Percentiles rank a stretch among this genome's conserved stretches.
Evolutionary conservation across 1,140 invertebrate species (phyloP).

Genomic region (Drosophila nebulosa): DNA sequence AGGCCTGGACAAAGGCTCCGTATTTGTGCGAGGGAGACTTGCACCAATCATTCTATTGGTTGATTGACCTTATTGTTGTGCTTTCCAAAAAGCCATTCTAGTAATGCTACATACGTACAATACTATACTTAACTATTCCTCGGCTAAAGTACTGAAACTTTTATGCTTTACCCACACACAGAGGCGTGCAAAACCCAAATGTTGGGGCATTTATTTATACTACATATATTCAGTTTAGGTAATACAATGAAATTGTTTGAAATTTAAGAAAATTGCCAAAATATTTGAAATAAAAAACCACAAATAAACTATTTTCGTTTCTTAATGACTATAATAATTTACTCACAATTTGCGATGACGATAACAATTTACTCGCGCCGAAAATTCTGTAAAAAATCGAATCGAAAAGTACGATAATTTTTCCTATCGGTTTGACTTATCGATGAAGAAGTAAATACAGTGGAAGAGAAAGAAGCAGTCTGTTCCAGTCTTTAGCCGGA

Average conservation of each 20-base stretch:
- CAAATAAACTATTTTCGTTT: no score
- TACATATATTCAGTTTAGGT: neutral
- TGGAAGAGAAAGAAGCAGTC: no score
- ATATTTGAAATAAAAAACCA: neutral
- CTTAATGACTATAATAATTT: no score
- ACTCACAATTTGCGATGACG: no score
- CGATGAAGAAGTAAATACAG: no score
- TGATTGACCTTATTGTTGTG: constrained; percentile 93
- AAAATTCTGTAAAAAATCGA: no score
- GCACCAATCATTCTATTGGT: constrained; percentile 91
- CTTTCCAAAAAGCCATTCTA: constrained; percentile 77
- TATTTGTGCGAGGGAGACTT: constrained; percentile 96
- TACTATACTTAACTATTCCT: neutral
- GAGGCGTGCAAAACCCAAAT: neutral
- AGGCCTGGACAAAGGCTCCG: constrained; percentile 91
- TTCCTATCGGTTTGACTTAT: no score
- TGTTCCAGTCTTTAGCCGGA: no score
- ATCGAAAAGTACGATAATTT: no score
- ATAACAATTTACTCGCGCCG: no score
- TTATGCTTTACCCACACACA: neutral
- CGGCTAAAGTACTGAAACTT: neutral
- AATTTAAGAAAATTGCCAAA: neutral
- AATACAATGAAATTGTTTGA: constrained; percentile 3
- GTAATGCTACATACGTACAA: neutral
- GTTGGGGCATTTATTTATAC: constrained; percentile 4